Percentiles rank a stretch among this genome's conserved stretches.
These are phyloP conservation scores for Centropyge bicolor DNA, from an alignment of 2,797 vertebrate species.

Conservation along the genomic window DNA sequence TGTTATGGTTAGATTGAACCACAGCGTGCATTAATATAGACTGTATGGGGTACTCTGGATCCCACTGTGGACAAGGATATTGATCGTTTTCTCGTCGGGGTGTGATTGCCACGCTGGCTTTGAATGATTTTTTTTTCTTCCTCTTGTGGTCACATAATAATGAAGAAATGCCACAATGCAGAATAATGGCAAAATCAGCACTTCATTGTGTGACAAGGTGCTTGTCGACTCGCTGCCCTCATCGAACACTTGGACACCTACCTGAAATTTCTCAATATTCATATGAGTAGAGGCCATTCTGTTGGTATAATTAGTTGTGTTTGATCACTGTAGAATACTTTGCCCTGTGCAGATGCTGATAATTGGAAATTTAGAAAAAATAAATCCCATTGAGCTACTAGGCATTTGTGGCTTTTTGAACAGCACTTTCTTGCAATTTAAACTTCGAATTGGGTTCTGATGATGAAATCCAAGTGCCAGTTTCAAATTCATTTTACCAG, in stretches of 20 bases:
- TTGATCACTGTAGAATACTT: not conserved
- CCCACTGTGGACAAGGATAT: conserved; percentile 48
- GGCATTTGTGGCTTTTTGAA: not conserved
- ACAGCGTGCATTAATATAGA: conserved; percentile 43
- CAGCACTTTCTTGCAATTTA: not conserved
- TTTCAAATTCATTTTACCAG: not conserved
- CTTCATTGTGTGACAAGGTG: conserved; percentile 25
- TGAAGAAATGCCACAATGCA: conserved; percentile 22
- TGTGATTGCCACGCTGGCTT: conserved; percentile 16
- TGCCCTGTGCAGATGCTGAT: not conserved
- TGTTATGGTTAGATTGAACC: conserved; percentile 22
- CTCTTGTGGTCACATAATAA: conserved; percentile 34
- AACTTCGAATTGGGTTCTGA: not conserved
- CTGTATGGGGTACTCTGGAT: not conserved
- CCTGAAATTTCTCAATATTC: conserved; percentile 4
- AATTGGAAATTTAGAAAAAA: not conserved
- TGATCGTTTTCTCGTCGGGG: conserved; percentile 51
- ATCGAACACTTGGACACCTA: conserved; percentile 19
- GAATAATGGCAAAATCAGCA: conserved; percentile 39
- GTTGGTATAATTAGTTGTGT: not conserved
- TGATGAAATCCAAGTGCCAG: not conserved
- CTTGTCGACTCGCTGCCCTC: conserved; percentile 25
- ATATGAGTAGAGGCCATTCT: conserved; percentile 2
- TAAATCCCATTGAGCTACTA: not conserved
- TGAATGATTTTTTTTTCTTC: conserved; percentile 35